Evolutionary conservation across 64 coral and sea anemone genomes (phyloP), one percentile per base, ranked within the genome.

Genomic region (Porites lutea): DNA sequence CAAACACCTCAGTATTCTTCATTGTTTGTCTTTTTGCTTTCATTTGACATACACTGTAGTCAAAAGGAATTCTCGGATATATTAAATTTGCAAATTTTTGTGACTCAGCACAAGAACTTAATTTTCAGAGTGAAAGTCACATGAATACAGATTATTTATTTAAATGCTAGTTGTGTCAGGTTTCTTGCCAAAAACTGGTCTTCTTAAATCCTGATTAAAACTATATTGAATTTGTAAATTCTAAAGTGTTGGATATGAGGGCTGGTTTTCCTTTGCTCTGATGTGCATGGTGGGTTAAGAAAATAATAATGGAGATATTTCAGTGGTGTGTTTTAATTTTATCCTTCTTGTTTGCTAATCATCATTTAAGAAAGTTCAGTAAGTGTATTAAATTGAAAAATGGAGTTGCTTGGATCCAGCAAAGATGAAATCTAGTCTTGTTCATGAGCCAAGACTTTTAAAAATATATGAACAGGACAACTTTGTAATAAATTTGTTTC

Each of bases 61-160:
- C 16, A 21, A 18, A 16, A 75, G 54, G 12, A 3, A 7, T 12
- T 12, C 54, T 57, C 12, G 54, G 54, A 57, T 57, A 37, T 37
- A 57, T 57, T 57, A 75, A 75, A 75, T 75, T 75, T 47, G 18
- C 72, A 52, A 15, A 10, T 50, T 75, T 75, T 49, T 50, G 2
- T 50, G 54, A 12, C 54, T 57, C 54, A 57, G 4, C 54, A 15
- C 65, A 68, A 45, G 62, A 18, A 7, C 48, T 43, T 51, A 18
- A 75, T 12, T 14, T 18, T 48, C 27, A 75, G 6, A 45, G 15
- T 59, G 3, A 55, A 79, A 81, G 46, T 22, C 4, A 15, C 78
- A 16, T 67, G 51, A 66, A 83, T 50, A 46, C 61, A 63, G 81
- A 3, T 83, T 65, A 48, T 51, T 83, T 83, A 68, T 83, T 83